phyloP scores from a whole-genome alignment of 1,140 invertebrate genomes.

The Lordiphosa stackelbergi region DNA sequence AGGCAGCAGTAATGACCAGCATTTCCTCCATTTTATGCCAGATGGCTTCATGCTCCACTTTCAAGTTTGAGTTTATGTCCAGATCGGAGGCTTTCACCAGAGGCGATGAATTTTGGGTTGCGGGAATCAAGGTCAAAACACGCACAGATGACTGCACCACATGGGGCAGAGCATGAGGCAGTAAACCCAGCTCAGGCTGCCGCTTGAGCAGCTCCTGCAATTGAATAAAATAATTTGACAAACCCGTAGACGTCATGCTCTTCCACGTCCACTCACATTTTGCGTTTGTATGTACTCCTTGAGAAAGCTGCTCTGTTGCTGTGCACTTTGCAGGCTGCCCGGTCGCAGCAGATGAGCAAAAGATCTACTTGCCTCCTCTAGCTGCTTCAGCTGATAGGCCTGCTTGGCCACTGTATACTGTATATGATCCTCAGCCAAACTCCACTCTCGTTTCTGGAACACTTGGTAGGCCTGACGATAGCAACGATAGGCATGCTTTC shows the following conservation, averaged over 20 bases:
- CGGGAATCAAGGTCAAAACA: constrained; percentile 69
- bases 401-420: constrained; percentile 94
- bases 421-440: constrained; percentile 95
- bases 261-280: constrained; percentile 43
- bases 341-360: constrained; percentile 88
- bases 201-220: constrained; percentile 60
- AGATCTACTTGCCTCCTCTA: constrained; percentile 86
- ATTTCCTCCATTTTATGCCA: constrained; percentile 89
- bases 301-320: constrained; percentile 90
- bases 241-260: background rate
- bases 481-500: constrained; percentile 92
- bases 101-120: constrained; percentile 76
- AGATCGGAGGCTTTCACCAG: constrained; percentile 84
- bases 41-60: constrained; percentile 76
- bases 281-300: constrained; percentile 92
- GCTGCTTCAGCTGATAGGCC: constrained; percentile 87
- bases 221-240: background rate
- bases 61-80: constrained; percentile 78
- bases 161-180: constrained; percentile 68
- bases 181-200: constrained; percentile 60
- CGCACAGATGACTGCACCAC: constrained; percentile 67
- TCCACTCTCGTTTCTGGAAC: constrained; percentile 87
- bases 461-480: constrained; percentile 95
- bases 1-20: constrained; percentile 84
- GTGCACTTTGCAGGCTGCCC: constrained; percentile 84